Conservation (phyloP, 2,797 vertebrate species). For the Protonibea diacanthus region DNA sequence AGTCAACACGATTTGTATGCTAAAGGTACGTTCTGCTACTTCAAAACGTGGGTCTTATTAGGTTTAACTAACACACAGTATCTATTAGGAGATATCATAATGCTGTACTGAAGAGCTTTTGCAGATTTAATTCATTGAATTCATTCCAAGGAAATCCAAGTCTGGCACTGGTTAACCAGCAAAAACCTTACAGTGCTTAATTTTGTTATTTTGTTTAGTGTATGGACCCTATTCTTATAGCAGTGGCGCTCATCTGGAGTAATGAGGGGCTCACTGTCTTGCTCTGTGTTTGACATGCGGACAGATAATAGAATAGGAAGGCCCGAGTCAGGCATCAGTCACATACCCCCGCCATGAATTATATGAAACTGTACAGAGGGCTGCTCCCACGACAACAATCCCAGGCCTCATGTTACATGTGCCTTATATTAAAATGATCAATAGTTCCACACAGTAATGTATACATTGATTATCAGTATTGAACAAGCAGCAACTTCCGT, state of each 20-base stretch:
- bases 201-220: slow-evolving; percentile 13
- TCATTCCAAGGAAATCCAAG: neutral
- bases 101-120: slow-evolving; percentile 4
- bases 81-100: neutral
- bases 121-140: no score
- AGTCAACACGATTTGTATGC: slow-evolving; percentile 13
- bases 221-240: no score
- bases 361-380: no score
- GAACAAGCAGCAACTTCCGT: no score
- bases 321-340: neutral
- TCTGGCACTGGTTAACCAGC: neutral
- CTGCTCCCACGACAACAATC: no score
- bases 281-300: neutral
- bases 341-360: neutral
- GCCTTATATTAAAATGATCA: no score
- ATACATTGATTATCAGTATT: neutral
- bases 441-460: neutral
- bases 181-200: slow-evolving; percentile 10
- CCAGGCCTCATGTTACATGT: no score
- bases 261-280: no score
- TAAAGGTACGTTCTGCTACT: neutral
- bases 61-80: neutral
- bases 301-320: neutral
- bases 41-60: neutral
- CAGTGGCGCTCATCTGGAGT: no score